phyloP scores from a whole-genome alignment of 2,113 vertebrate genomes.

The Lepisosteus osseus region DNA sequence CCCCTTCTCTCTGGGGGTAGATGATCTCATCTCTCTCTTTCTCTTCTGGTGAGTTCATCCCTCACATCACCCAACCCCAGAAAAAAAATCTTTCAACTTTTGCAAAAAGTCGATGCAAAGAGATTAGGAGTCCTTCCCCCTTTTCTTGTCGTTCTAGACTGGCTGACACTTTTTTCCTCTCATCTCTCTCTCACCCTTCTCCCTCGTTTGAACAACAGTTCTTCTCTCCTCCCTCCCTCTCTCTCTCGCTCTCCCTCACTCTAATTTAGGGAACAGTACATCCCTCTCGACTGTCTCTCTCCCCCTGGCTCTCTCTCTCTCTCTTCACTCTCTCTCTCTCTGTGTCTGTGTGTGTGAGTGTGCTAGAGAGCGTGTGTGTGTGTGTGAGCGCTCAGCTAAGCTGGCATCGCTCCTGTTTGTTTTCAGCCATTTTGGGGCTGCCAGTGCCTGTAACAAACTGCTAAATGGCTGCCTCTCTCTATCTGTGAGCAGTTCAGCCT shows the following conservation, averaged over 20 bases:
- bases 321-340: constrained; percentile 35
- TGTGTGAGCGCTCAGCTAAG: constrained; percentile 31
- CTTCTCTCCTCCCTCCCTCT: constrained; percentile 1
- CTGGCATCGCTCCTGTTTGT: constrained; percentile 79
- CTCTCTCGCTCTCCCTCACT: constrained; percentile 23
- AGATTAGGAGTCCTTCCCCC: too few relatives aligned
- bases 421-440: constrained; percentile 83
- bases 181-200: neutral
- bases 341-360: constrained; percentile 53
- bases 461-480: constrained; percentile 79
- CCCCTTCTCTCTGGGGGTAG: too few relatives aligned
- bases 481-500: constrained; percentile 34
- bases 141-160: too few relatives aligned
- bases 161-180: neutral
- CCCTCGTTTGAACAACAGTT: too few relatives aligned
- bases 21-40: too few relatives aligned
- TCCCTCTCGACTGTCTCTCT: constrained; percentile 9
- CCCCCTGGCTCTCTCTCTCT: constrained; percentile 24
- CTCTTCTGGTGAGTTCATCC: too few relatives aligned
- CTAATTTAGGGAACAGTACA: constrained; percentile 14
- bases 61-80: too few relatives aligned
- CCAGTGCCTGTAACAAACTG: constrained; percentile 78
- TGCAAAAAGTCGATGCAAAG: too few relatives aligned
- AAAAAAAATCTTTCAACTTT: too few relatives aligned
- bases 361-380: too few relatives aligned